Evolutionary conservation across 1,140 invertebrate species (phyloP).

Genomic region (Piezodorus guildinii): DNA sequence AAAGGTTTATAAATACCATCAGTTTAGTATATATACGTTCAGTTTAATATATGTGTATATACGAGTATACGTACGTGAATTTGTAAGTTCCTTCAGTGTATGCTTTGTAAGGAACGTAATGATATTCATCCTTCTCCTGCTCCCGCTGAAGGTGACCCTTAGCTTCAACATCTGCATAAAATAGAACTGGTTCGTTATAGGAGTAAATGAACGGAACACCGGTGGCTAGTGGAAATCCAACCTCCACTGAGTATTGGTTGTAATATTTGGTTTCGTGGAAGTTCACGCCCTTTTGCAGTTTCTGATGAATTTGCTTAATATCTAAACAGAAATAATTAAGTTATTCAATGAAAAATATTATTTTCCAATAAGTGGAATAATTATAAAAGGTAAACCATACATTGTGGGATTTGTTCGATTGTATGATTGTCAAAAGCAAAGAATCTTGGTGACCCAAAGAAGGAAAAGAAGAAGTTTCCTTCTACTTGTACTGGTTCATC

Average conservation of each 20-base stretch:
- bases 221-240: slow-evolving; percentile 49
- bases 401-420: slow-evolving; percentile 31
- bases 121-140: slow-evolving; percentile 23
- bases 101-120: slow-evolving; percentile 30
- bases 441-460: slow-evolving; percentile 35
- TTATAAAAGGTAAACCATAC: neutral
- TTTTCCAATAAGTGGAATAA: too few relatives aligned
- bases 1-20: too few relatives aligned
- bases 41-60: too few relatives aligned
- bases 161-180: slow-evolving; percentile 36
- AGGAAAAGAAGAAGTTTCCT: slow-evolving; percentile 38
- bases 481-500: slow-evolving; percentile 41
- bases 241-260: slow-evolving; percentile 38
- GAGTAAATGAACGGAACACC: slow-evolving; percentile 51
- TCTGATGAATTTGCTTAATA: slow-evolving; percentile 25
- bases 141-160: slow-evolving; percentile 33
- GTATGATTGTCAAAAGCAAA: slow-evolving; percentile 43
- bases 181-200: slow-evolving; percentile 40
- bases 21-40: too few relatives aligned
- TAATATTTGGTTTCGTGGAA: slow-evolving; percentile 34
- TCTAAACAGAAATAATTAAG: neutral
- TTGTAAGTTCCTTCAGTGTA: slow-evolving; percentile 36
- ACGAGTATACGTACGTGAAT: slow-evolving; percentile 31
- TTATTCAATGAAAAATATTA: neutral
- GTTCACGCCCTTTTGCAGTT: neutral